Conservation (phyloP, 2,888 invertebrate genomes). For the Acleris sparsana region DNA sequence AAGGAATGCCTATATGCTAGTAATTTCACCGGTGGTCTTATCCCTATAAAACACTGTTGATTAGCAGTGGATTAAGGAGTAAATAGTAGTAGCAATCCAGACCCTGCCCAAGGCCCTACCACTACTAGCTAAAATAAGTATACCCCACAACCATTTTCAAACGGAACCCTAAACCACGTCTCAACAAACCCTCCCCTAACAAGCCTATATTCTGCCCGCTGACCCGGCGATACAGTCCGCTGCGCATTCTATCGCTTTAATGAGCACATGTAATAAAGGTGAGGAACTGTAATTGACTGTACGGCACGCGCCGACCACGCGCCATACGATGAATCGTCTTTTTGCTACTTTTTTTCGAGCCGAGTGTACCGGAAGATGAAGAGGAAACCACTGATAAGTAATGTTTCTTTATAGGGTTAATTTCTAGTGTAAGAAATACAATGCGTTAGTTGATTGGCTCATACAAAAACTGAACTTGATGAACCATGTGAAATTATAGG, state of each 20-base stretch:
- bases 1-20: too few relatives aligned
- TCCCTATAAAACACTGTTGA: too few relatives aligned
- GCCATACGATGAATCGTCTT: slow-evolving; percentile 40
- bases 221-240: slow-evolving; percentile 67
- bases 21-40: too few relatives aligned
- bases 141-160: background rate
- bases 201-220: slow-evolving; percentile 17
- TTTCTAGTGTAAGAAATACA: background rate
- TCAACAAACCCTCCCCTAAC: slow-evolving; percentile 29
- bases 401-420: slow-evolving; percentile 15
- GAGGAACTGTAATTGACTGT: slow-evolving; percentile 75
- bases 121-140: too few relatives aligned
- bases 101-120: too few relatives aligned
- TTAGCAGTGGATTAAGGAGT: too few relatives aligned
- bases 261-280: slow-evolving; percentile 76
- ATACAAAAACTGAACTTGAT: too few relatives aligned
- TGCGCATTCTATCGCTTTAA: slow-evolving; percentile 73
- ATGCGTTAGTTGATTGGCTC: background rate
- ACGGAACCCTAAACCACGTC: slow-evolving; percentile 19
- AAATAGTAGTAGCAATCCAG: too few relatives aligned
- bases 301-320: slow-evolving; percentile 75
- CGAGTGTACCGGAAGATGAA: slow-evolving; percentile 29
- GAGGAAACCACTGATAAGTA: slow-evolving; percentile 18
- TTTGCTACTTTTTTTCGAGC: slow-evolving; percentile 16
- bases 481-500: too few relatives aligned